phyloP scores from a whole-genome alignment of 2,888 invertebrate species.

The Leucophora obtusa region DNA sequence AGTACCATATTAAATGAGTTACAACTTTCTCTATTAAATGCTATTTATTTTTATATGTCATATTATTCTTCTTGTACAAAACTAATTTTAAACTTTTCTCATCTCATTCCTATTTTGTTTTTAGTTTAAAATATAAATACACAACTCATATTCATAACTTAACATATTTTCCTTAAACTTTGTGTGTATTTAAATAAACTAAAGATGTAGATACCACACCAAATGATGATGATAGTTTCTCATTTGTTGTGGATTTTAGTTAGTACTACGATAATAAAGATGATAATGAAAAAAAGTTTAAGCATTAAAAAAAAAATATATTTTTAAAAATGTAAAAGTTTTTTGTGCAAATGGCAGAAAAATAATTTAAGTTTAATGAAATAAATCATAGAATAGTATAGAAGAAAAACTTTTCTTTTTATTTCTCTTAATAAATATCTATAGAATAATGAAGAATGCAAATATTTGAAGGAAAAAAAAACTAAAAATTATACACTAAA shows the following conservation, averaged over 20 bases:
- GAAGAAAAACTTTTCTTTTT: constrained; percentile 40
- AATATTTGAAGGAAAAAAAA: constrained; percentile 34
- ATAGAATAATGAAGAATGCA: constrained; percentile 49
- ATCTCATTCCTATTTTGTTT: constrained; percentile 17
- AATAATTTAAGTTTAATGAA: constrained; percentile 62
- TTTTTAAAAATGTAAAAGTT: constrained; percentile 24
- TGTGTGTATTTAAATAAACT: constrained; percentile 6
- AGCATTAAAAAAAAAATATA: constrained; percentile 19
- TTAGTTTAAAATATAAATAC: constrained; percentile 46
- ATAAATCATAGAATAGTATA: constrained; percentile 54
- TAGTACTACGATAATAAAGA: constrained; percentile 29
- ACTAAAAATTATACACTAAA: background rate
- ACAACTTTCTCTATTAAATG: constrained; percentile 36
- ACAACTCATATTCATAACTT: constrained; percentile 51
- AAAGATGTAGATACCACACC: constrained; percentile 4
- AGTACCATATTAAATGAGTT: constrained; percentile 31
- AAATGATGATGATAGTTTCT: constrained; percentile 29
- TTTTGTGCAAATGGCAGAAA: constrained; percentile 51
- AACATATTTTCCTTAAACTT: constrained; percentile 29
- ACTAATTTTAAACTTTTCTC: constrained; percentile 56
- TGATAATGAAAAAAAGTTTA: constrained; percentile 50
- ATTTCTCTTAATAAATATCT: background rate
- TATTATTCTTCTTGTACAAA: constrained; percentile 25
- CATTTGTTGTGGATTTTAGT: background rate
- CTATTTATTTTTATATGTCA: constrained; percentile 12